A percentile compares a stretch with the other conserved stretches of the same genome.
Evolutionary conservation across 2,888 invertebrate species (phyloP).

Genomic region (Nomada flava): DNA sequence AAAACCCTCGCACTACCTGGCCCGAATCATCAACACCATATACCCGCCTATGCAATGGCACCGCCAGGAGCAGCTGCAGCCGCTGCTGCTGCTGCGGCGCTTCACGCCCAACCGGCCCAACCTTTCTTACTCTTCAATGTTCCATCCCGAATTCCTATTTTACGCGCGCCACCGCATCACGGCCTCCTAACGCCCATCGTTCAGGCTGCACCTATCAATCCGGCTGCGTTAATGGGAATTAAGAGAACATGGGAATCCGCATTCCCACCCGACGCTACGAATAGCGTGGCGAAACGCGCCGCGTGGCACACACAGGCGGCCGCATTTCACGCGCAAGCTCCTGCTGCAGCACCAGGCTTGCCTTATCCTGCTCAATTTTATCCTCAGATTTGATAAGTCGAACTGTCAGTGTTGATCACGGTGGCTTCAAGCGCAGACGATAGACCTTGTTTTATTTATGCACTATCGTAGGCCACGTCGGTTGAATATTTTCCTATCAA

Average conservation of each 20-base stretch:
- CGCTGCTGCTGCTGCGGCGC: slow-evolving; percentile 78
- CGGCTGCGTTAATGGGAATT: slow-evolving; percentile 84
- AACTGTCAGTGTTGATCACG: not conserved
- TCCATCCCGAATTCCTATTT: slow-evolving; percentile 80
- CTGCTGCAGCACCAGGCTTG: slow-evolving; percentile 85
- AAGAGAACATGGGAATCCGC: slow-evolving; percentile 91
- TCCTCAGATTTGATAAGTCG: slow-evolving; percentile 75
- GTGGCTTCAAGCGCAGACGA: not conserved
- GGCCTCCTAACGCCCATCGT: slow-evolving; percentile 76
- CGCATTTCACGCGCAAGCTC: slow-evolving; percentile 81
- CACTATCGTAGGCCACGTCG: slow-evolving; percentile 1
- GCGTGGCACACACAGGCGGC: slow-evolving; percentile 80
- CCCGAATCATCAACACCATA: slow-evolving; percentile 84
- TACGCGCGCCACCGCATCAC: slow-evolving; percentile 81
- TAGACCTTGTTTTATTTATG: not conserved
- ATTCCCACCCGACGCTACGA: slow-evolving; percentile 86
- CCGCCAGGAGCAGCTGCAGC: slow-evolving; percentile 86
- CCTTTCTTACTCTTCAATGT: slow-evolving; percentile 80
- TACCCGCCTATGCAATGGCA: slow-evolving; percentile 79
- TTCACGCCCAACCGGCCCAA: slow-evolving; percentile 77
- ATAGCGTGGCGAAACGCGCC: slow-evolving; percentile 77
- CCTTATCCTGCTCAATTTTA: slow-evolving; percentile 86
- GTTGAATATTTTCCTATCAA: not conserved
- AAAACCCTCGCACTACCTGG: slow-evolving; percentile 85
- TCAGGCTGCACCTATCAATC: slow-evolving; percentile 78